Percentiles rank a stretch among this genome's conserved stretches.
Evolutionary conservation across 2,888 invertebrate species (phyloP).

Genomic region (Ariolimax columbianus): DNA sequence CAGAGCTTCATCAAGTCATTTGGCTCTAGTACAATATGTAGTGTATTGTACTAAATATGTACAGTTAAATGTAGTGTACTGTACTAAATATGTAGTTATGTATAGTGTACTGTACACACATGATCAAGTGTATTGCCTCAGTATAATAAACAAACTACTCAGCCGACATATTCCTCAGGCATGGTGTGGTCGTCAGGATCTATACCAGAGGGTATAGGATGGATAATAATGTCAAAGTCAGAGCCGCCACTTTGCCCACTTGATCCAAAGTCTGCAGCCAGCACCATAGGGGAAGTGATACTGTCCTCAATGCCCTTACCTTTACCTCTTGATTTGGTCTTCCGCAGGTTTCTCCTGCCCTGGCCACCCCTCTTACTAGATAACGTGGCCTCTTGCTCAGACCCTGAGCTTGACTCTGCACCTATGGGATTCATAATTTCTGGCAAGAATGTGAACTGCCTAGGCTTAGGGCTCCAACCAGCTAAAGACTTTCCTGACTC

Average conservation of each 20-base stretch:
- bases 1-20: too few relatives aligned
- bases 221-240: slow-evolving; percentile 49
- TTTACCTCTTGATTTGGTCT: slow-evolving; percentile 75
- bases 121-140: too few relatives aligned
- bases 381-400: slow-evolving; percentile 69
- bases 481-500: slow-evolving; percentile 53
- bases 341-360: slow-evolving; percentile 70
- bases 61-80: too few relatives aligned
- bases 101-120: too few relatives aligned
- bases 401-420: slow-evolving; percentile 71
- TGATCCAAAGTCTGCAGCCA: slow-evolving; percentile 50
- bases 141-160: background rate
- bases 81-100: too few relatives aligned
- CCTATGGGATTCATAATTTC: slow-evolving; percentile 46
- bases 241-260: slow-evolving; percentile 31
- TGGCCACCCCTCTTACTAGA: slow-evolving; percentile 56
- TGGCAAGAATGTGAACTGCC: slow-evolving; percentile 55
- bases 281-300: slow-evolving; percentile 63
- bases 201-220: slow-evolving; percentile 44
- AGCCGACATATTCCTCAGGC: slow-evolving; percentile 43
- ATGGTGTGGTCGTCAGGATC: slow-evolving; percentile 45
- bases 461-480: slow-evolving; percentile 56
- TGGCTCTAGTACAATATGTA: too few relatives aligned
- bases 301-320: slow-evolving; percentile 73
- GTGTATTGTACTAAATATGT: too few relatives aligned